phyloP scores from a whole-genome alignment of 1,140 invertebrate species.

The Anoplophora glabripennis region DNA sequence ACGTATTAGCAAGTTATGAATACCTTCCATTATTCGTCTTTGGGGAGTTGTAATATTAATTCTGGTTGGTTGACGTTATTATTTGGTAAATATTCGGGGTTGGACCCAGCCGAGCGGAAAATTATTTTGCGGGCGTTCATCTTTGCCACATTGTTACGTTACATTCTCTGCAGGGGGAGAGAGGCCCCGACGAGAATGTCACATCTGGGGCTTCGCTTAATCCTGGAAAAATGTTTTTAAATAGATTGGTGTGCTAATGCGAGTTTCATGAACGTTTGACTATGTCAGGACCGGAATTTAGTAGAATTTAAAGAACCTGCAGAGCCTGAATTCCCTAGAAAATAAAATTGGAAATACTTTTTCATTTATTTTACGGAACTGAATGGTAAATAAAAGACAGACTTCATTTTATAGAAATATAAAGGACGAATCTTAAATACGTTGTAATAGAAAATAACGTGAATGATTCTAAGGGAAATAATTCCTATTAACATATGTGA shows the following conservation, averaged over 20 bases:
- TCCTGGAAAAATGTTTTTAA: slow-evolving; percentile 17
- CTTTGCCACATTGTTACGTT: slow-evolving; percentile 18
- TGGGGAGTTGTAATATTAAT: slow-evolving; percentile 26
- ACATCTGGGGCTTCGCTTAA: slow-evolving; percentile 14
- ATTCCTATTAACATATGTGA: no score
- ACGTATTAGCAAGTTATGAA: background rate
- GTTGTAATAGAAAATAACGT: no score
- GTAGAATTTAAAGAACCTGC: no score
- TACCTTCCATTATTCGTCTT: slow-evolving; percentile 13
- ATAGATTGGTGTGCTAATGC: background rate
- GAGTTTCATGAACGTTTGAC: no score
- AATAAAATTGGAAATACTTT: no score
- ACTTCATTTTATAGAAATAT: no score
- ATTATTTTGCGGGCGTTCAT: slow-evolving; percentile 41
- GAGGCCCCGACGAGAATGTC: slow-evolving; percentile 7
- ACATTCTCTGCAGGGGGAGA: background rate
- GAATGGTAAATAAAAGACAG: no score
- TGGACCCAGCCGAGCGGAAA: slow-evolving; percentile 27
- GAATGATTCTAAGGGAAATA: no score
- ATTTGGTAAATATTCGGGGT: slow-evolving; percentile 34
- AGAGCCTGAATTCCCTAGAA: no score
- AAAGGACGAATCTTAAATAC: no score
- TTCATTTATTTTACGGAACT: no score
- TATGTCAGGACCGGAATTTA: no score
- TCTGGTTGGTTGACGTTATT: slow-evolving; percentile 33